These are phyloP conservation scores for Mastomys coucha DNA, from an alignment of 2,113 vertebrate species.

Conservation along the genomic window DNA sequence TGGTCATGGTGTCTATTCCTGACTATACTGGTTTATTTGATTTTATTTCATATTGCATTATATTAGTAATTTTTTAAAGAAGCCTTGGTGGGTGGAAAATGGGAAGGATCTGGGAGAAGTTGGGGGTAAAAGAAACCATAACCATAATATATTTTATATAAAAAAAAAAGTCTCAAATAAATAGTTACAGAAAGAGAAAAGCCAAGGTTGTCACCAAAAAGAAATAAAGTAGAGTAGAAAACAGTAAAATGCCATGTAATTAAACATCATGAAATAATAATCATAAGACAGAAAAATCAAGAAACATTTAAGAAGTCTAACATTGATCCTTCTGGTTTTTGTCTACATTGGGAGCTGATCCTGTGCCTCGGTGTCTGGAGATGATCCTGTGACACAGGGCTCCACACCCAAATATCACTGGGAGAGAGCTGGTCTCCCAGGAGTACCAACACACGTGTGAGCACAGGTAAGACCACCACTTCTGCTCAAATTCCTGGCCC, in stretches of 20 bases:
- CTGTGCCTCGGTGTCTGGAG: no score
- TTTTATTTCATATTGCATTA: background rate
- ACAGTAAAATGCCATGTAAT: background rate
- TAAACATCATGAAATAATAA: background rate
- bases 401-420: no score
- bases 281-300: constrained; percentile 12
- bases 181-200: background rate
- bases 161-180: background rate
- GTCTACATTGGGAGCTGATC: no score
- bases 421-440: no score
- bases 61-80: background rate
- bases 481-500: no score
- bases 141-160: background rate
- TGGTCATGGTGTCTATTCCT: no score
- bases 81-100: background rate
- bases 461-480: no score
- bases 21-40: background rate
- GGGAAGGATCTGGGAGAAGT: background rate
- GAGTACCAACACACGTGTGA: no score
- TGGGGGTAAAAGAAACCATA: background rate
- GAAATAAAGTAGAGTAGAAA: background rate
- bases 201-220: background rate
- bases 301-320: background rate
- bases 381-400: no score
- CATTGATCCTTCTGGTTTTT: no score